Evolutionary conservation across 2,888 invertebrate species (phyloP), one percentile per base, ranked within the genome.

Genomic region (Hirtodrosophila cameraria): DNA sequence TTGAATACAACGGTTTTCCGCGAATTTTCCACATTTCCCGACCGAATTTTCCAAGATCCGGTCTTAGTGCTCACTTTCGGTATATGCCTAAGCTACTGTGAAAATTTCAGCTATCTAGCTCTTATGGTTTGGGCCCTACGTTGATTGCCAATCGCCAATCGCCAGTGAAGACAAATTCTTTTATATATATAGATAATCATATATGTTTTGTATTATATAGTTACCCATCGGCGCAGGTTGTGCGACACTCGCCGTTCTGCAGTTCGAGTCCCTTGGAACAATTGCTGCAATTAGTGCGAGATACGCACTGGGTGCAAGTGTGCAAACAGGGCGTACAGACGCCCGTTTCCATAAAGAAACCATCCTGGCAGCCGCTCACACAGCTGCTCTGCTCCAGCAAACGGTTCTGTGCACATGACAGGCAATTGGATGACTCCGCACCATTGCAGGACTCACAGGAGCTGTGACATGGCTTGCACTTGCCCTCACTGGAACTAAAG

Each of bases 381-480:
- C 97, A 97, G 71, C 93, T 93, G 61, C 92, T 92, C 58, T 94
- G 93, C 88, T 96, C 94, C 15, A 96, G 92, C 39, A 96, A 92
- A 45, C 95, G 92, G 15, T 96, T 94, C 46, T 93, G 93, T n/a
- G 93, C 93, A 81, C 96, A 96, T 25, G 95, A 94, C 20, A 96
- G 91, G 89, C 96, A 96, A 53, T 94, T 93, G 31, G 92, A 92
- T 25, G 94, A 94, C n/a, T 94, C 93, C 3, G 94, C 93, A 0
- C 96, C 97, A 63, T 94, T 94, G 88, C 97, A 97, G n/a, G 94
- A 94, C 68, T 95, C 95, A 84, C 97, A 97, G 0, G 95, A 94
- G 2, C 93, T 92, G 87, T 96, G 94, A 86, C 97, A 97, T 2
- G 93, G 92, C 64, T 93, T 93, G 89, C 97, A 97, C 38, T 92